Percentiles rank a stretch among this genome's conserved stretches.
Conservation (phyloP, 2,797 vertebrate genomes). For the Danio tinwini region DNA sequence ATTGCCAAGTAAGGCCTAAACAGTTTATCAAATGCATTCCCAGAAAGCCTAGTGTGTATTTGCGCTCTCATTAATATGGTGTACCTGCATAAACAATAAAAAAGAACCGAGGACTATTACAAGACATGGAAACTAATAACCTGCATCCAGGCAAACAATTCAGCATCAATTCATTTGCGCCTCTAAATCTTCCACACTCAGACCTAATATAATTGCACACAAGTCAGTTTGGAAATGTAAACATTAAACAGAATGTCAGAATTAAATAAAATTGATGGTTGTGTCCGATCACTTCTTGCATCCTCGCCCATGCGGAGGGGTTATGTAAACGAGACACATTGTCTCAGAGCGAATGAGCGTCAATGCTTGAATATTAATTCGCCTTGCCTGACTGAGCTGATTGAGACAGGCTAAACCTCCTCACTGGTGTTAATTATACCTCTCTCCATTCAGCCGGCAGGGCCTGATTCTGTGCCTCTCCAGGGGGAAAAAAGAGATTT, state of each 20-base stretch:
- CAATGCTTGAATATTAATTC: conserved; percentile 67
- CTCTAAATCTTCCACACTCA: conserved; percentile 11
- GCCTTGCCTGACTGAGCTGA: conserved; percentile 60
- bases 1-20: conserved; percentile 28
- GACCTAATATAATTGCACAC: conserved; percentile 27
- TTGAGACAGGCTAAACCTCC: conserved; percentile 57
- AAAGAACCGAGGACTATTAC: conserved; percentile 23
- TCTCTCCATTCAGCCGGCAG: conserved; percentile 61
- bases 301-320: conserved; percentile 44
- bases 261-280: conserved; percentile 61
- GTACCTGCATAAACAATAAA: conserved; percentile 32
- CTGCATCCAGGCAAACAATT: conserved; percentile 28
- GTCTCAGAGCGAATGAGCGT: conserved; percentile 27
- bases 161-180: background rate
- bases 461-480: conserved; percentile 63
- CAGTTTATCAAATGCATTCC: conserved; percentile 26
- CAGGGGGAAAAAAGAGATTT: conserved; percentile 17
- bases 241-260: conserved; percentile 37
- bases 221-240: conserved; percentile 29
- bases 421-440: conserved; percentile 66
- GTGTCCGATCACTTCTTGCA: conserved; percentile 51
- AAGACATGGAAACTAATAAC: conserved; percentile 33
- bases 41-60: conserved; percentile 14
- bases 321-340: conserved; percentile 58
- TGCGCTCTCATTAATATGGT: conserved; percentile 1